phyloP scores from a whole-genome alignment of 2,113 vertebrate species.

The Anguilla rostrata region DNA sequence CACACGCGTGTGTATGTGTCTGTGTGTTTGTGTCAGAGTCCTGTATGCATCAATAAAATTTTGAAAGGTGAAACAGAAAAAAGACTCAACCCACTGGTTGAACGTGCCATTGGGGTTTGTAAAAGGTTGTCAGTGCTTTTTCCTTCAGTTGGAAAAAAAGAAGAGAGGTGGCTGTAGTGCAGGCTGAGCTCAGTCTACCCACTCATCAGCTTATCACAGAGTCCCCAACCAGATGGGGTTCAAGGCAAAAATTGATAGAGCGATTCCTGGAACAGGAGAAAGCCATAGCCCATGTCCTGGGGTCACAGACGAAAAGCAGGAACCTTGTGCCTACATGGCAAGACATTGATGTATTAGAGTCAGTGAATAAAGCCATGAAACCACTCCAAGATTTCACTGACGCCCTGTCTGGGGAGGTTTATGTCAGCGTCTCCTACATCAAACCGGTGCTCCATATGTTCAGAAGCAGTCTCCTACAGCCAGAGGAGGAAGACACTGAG shows the following conservation, averaged over 20 bases:
- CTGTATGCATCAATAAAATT: no score
- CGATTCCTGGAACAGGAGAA: neutral
- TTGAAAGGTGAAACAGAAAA: no score
- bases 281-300: neutral
- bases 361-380: constrained; percentile 4
- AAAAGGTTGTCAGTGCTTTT: constrained; percentile 1
- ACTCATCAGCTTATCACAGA: neutral
- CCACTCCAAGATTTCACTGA: constrained; percentile 7
- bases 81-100: neutral
- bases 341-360: neutral
- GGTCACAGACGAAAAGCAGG: constrained; percentile 3
- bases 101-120: neutral
- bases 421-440: constrained; percentile 26
- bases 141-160: neutral
- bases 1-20: no score
- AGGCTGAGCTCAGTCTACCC: neutral
- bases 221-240: neutral
- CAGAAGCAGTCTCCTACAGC: constrained; percentile 8
- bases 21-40: no score
- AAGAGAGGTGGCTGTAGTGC: neutral
- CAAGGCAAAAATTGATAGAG: neutral
- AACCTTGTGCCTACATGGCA: neutral
- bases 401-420: constrained; percentile 12
- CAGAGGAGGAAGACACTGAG: constrained; percentile 20
- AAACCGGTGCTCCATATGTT: constrained; percentile 28